phyloP scores from a whole-genome alignment of 2,113 vertebrate genomes.

The Microcebus griseorufus region DNA sequence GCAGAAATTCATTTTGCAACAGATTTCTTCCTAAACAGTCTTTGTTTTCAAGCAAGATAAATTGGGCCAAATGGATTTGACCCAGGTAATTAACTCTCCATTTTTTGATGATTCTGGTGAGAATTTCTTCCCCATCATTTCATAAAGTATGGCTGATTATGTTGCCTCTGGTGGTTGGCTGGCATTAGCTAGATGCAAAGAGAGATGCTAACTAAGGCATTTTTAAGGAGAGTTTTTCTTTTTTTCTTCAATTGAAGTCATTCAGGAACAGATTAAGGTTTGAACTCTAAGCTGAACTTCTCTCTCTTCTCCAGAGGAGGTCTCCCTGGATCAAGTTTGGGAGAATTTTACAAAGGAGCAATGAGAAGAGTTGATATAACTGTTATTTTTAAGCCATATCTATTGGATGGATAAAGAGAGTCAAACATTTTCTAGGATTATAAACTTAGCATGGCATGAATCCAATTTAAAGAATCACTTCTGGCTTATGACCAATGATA shows the following conservation, averaged over 20 bases:
- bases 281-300: constrained; percentile 57
- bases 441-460: background rate
- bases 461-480: constrained; percentile 9
- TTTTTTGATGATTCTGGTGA: background rate
- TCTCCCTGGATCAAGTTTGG: constrained; percentile 67
- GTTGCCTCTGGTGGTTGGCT: background rate
- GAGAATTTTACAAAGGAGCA: background rate
- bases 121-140: constrained; percentile 20
- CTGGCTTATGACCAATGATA: background rate
- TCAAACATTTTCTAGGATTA: background rate
- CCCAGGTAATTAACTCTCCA: background rate
- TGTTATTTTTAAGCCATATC: background rate
- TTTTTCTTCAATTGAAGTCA: background rate
- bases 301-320: constrained; percentile 69
- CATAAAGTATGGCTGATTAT: background rate
- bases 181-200: background rate
- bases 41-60: constrained; percentile 40
- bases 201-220: background rate
- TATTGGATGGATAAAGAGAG: background rate
- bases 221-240: background rate
- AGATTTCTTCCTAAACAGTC: background rate
- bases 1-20: background rate
- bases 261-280: background rate
- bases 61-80: constrained; percentile 23
- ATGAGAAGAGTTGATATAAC: background rate